phyloP scores from a whole-genome alignment of 2,797 vertebrate genomes.

The Rhabdophis nuchalis region DNA sequence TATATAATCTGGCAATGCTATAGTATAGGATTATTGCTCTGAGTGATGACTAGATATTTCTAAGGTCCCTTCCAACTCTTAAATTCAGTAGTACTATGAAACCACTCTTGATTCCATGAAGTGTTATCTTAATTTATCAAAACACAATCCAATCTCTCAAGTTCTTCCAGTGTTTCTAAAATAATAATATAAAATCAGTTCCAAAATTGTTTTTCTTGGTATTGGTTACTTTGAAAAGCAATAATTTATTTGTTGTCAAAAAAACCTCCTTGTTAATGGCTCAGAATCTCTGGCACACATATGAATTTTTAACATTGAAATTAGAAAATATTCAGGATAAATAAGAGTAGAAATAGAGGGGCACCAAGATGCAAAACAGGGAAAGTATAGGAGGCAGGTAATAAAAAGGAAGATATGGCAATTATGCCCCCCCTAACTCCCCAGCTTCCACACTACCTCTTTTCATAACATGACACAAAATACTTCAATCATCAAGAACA shows the following conservation, averaged over 20 bases:
- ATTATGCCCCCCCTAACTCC: not conserved
- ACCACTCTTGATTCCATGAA: not conserved
- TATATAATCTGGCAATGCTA: not conserved
- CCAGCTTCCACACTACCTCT: not conserved
- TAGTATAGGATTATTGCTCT: not conserved
- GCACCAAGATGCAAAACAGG: not conserved
- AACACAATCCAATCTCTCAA: not conserved
- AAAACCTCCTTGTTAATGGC: not conserved
- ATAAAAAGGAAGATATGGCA: not conserved
- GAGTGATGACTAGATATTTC: not conserved
- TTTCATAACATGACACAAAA: slow-evolving; percentile 9
- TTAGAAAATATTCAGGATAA: not conserved
- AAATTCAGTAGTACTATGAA: not conserved
- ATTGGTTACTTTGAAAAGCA: not conserved
- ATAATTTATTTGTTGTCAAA: not conserved
- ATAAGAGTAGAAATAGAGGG: not conserved
- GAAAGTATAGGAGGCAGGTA: not conserved
- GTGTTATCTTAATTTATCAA: not conserved
- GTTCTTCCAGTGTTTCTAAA: not conserved
- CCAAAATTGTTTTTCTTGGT: not conserved
- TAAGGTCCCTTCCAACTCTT: not conserved
- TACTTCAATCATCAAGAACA: slow-evolving; percentile 63
- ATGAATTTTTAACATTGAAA: not conserved
- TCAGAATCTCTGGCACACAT: not conserved
- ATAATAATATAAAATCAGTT: not conserved